These are phyloP conservation scores for Lepidostoma basale DNA, from an alignment of 1,140 invertebrate species.

Conservation along the genomic window DNA sequence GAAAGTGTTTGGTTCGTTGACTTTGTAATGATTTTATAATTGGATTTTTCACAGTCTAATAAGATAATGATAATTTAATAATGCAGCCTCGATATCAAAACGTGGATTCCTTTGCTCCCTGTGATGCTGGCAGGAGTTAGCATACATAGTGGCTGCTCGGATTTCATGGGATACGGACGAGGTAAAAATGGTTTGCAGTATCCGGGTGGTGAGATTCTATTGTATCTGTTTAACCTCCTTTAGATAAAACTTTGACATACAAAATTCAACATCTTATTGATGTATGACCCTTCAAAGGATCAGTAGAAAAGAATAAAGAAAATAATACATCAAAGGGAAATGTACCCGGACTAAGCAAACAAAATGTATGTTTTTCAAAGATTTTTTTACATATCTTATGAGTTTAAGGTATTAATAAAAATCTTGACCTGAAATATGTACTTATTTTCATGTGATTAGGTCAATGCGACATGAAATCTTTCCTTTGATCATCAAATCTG, in stretches of 20 bases:
- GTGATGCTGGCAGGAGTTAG: background rate
- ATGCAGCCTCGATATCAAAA: too few relatives aligned
- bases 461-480: too few relatives aligned
- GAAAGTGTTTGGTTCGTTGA: too few relatives aligned
- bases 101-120: too few relatives aligned
- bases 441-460: too few relatives aligned
- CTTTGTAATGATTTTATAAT: too few relatives aligned
- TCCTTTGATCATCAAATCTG: too few relatives aligned
- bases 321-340: conserved; percentile 9
- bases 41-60: too few relatives aligned
- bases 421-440: background rate
- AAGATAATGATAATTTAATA: too few relatives aligned
- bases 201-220: conserved; percentile 12
- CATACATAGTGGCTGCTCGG: conserved; percentile 15
- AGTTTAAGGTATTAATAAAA: background rate
- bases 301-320: conserved; percentile 6
- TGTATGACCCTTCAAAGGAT: conserved; percentile 12
- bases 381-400: background rate
- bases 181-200: conserved; percentile 14
- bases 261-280: conserved; percentile 20
- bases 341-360: background rate
- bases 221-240: conserved; percentile 19
- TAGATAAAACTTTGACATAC: conserved; percentile 12
- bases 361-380: background rate
- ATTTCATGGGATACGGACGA: background rate